Percentiles rank a stretch among this genome's conserved stretches.
Evolutionary conservation across 2,113 vertebrate species (phyloP).

Genomic region (Bujurquina vittata): DNA sequence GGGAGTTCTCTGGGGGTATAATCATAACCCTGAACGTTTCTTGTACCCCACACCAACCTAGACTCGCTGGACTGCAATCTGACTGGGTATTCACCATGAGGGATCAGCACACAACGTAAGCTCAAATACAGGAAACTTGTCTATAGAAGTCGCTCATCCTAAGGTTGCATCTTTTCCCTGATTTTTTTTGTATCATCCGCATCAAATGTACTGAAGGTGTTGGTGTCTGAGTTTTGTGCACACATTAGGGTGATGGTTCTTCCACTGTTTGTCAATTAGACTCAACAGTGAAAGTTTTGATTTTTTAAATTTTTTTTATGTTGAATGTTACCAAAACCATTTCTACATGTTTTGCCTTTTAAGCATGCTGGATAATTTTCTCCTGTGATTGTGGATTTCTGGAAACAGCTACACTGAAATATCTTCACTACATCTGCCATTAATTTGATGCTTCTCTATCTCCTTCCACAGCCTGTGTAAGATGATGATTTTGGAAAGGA

Average conservation of each 20-base stretch:
- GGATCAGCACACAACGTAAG: conserved; percentile 77
- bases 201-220: neutral
- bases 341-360: neutral
- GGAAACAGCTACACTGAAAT: neutral
- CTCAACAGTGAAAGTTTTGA: neutral
- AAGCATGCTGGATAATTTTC: neutral
- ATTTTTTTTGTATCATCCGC: neutral
- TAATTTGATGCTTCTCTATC: neutral
- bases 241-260: neutral
- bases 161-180: neutral
- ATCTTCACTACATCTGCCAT: neutral
- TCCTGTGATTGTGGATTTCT: neutral
- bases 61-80: conserved; percentile 6
- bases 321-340: neutral
- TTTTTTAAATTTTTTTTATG: neutral
- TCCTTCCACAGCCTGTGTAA: conserved; percentile 64
- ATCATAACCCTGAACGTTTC: conserved; percentile 43
- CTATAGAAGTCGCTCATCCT: neutral
- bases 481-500: conserved; percentile 75
- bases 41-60: neutral
- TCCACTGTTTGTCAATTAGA: neutral
- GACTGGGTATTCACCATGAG: conserved; percentile 67
- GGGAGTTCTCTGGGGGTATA: conserved; percentile 20
- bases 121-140: neutral
- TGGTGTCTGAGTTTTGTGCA: neutral